Evolutionary conservation across 92 coral and sea anemone species (phyloP).

Genomic region (Phenganax marumi): DNA sequence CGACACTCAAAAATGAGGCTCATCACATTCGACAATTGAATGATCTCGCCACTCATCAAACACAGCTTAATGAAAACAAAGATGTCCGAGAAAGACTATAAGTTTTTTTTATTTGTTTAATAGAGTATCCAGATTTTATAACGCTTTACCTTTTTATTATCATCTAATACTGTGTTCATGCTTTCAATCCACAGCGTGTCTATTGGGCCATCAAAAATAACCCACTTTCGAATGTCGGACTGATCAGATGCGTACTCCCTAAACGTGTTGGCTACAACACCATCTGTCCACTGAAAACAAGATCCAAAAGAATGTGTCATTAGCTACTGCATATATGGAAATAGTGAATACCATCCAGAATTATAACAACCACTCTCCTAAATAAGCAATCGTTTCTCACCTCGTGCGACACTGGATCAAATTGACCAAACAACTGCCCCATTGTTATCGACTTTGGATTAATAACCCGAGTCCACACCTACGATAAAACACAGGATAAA

Average conservation of each 20-base stretch:
- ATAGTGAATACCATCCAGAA: too few relatives aligned
- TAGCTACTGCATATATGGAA: slow-evolving; percentile 41
- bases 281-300: slow-evolving; percentile 89
- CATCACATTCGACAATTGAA: slow-evolving; percentile 94
- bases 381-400: slow-evolving; percentile 38
- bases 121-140: not conserved
- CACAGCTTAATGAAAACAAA: slow-evolving; percentile 65
- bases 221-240: slow-evolving; percentile 94
- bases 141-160: slow-evolving; percentile 83
- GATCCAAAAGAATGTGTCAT: too few relatives aligned
- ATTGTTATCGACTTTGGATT: slow-evolving; percentile 96
- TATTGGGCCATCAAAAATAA: slow-evolving; percentile 97
- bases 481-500: not conserved
- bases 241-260: slow-evolving; percentile 98
- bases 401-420: slow-evolving; percentile 99
- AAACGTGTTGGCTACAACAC: slow-evolving; percentile 98
- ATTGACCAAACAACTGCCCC: slow-evolving; percentile 99
- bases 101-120: not conserved
- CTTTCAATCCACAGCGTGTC: slow-evolving; percentile 99
- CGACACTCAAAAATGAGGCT: slow-evolving; percentile 96
- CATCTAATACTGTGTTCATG: slow-evolving; percentile 99
- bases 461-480: slow-evolving; percentile 95
- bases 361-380: too few relatives aligned
- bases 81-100: not conserved
- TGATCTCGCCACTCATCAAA: slow-evolving; percentile 98